Evolutionary conservation across 2,888 invertebrate genomes (phyloP).

Genomic region (Gisinianus flammeolus): DNA sequence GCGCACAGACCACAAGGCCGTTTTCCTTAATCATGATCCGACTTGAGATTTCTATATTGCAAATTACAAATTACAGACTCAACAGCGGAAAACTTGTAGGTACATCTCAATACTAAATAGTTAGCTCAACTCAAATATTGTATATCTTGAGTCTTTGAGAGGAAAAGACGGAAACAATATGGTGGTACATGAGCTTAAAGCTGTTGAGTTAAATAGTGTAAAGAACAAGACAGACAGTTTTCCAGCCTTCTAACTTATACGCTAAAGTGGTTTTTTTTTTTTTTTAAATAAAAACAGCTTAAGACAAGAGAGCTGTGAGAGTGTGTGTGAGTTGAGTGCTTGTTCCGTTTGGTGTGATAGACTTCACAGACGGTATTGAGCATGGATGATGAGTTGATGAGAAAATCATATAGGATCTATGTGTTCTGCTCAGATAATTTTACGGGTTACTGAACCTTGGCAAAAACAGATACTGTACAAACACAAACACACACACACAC

Average conservation of each 20-base stretch:
- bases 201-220: too few relatives aligned
- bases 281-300: neutral
- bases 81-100: neutral
- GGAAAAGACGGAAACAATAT: neutral
- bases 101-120: neutral
- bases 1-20: too few relatives aligned
- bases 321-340: neutral
- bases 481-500: neutral
- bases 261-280: neutral
- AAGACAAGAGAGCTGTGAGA: neutral
- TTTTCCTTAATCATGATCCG: too few relatives aligned
- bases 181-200: too few relatives aligned
- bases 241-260: neutral
- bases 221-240: too few relatives aligned
- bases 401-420: conserved; percentile 36
- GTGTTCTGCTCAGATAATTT: conserved; percentile 34
- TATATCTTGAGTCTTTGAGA: neutral
- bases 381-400: neutral
- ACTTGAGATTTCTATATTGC: too few relatives aligned
- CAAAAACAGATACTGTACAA: neutral
- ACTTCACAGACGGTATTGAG: neutral
- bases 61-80: neutral
- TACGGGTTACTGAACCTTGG: conserved; percentile 39
- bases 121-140: neutral
- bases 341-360: conserved; percentile 1